Evolutionary conservation across 2,113 vertebrate genomes (phyloP).

Genomic region (Dendrocopos noguchii): DNA sequence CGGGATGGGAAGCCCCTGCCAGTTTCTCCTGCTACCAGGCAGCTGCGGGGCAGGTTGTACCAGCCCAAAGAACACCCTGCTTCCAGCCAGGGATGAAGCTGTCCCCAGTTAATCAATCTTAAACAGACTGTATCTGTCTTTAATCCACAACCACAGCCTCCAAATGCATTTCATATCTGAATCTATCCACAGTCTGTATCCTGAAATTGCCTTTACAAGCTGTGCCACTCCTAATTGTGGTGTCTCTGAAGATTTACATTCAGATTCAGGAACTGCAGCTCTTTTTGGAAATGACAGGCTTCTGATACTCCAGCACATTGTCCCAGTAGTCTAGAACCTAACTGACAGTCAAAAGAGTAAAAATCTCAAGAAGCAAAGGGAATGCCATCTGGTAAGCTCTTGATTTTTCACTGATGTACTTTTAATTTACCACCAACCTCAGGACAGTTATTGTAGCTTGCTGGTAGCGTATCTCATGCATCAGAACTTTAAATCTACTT

Average conservation of each 20-base stretch:
- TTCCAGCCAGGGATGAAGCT: not conserved
- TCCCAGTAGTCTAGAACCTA: not conserved
- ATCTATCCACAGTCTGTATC: not conserved
- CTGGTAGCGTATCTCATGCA: not conserved
- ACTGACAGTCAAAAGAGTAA: not conserved
- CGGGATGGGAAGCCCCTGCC: not conserved
- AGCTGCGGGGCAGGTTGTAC: not conserved
- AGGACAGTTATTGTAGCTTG: not conserved
- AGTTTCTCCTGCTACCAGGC: not conserved
- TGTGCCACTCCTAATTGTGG: not conserved
- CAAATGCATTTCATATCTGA: not conserved
- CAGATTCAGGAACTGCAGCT: not conserved
- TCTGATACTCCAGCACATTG: not conserved
- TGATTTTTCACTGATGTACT: not conserved
- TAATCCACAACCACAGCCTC: not conserved
- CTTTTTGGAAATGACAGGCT: not conserved
- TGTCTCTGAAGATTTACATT: not conserved
- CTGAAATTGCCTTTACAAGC: accelerated
- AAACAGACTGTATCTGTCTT: not conserved
- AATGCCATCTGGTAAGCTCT: not conserved
- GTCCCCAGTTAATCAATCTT: not conserved
- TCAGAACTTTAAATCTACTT: not conserved
- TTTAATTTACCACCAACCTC: not conserved
- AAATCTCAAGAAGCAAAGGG: not conserved
- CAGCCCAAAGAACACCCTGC: not conserved